Base-by-base conservation (phyloP, 2,888 invertebrate species). In the Cataglyphis altisquamis region DNA sequence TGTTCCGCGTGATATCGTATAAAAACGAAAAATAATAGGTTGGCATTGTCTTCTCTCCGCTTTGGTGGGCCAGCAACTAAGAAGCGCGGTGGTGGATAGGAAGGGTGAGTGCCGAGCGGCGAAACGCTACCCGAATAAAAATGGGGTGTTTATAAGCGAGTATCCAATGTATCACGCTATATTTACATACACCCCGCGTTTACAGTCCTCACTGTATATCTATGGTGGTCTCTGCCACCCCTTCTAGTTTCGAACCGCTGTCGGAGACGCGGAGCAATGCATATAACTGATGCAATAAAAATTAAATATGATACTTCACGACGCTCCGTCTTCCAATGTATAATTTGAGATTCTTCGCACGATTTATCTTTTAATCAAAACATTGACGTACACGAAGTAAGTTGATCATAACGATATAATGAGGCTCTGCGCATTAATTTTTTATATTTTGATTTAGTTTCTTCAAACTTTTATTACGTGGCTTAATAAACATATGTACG, bases 121-220 rank as follows among this genome's bases (percentile, higher is more conserved):
- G 92, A 92, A 92, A 94, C 94, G 94, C 91, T 89, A 85, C 85
- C 91, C 93, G 94, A 94, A 94, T 94, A 94, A 94, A 94, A 94
- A 94, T 94, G 94, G 94, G 94, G 94, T 94, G 94, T 95, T 95
- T 95, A 95, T 94, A 94, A 94, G 93, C 93, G 93, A 94, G 93
- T 94, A 94, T 94, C 94, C 94, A 94, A 95, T 95, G 94, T 94
- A 95, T 94, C 94, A 95, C 92, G 91, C 91, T 91, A 91, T 95
- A 95, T 95, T 95, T 95, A 95, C 94, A 94, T 95, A 94, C 92
- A 94, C 88, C 92, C 90, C 90, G 88, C 92, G 88, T 92, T 93
- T 89, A 88, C 90, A 86, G 90, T 91, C 90, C 86, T 88, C 91
- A 87, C 87, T 91, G 89, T 93, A 91, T 90, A 89, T 90, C 90